Base-by-base conservation (phyloP, 2,888 invertebrate genomes). In the Microdon myrmicae region DNA sequence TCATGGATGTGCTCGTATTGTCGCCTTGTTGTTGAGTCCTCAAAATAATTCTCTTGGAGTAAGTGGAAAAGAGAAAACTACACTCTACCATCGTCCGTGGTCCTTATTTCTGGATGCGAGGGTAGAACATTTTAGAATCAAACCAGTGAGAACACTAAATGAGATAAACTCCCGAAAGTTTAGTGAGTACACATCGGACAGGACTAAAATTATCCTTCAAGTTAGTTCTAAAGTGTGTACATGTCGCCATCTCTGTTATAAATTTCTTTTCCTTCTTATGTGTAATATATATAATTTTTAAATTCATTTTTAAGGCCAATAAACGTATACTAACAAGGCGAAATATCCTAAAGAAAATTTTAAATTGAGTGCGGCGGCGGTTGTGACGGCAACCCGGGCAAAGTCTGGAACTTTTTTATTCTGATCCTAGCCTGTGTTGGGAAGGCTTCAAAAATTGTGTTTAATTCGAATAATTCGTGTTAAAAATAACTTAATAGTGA, bases 321-420 rank as follows among this genome's bases (percentile, higher is more conserved):
- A 64, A 51, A 51, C n/a, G n/a, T n/a, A n/a, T n/a, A n/a, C n/a
- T n/a, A n/a, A n/a, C n/a, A n/a, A n/a, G n/a, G n/a, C n/a, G n/a
- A n/a, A n/a, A n/a, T n/a, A n/a, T n/a, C n/a, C n/a, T n/a, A 64
- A 51, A 53, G 51, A 58, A 47, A 64, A 64, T 51, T 51, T 64
- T 64, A 47, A 64, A 64, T 53, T 64, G 64, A 64, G 64, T 64
- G 58, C 44, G 64, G 60, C 55, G 49, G 45, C 37, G 64, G 53
- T n/a, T n/a, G n/a, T n/a, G n/a, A n/a, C n/a, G n/a, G n/a, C n/a
- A n/a, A n/a, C n/a, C n/a, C n/a, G n/a, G n/a, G n/a, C n/a, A n/a
- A n/a, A n/a, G n/a, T n/a, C n/a, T n/a, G n/a, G n/a, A n/a, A n/a
- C n/a, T n/a, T n/a, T n/a, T n/a, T n/a, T n/a, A n/a, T n/a, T n/a